These are phyloP conservation scores for Nephrotoma appendiculata DNA, from an alignment of 2,888 invertebrate species.

Conservation along the genomic window DNA sequence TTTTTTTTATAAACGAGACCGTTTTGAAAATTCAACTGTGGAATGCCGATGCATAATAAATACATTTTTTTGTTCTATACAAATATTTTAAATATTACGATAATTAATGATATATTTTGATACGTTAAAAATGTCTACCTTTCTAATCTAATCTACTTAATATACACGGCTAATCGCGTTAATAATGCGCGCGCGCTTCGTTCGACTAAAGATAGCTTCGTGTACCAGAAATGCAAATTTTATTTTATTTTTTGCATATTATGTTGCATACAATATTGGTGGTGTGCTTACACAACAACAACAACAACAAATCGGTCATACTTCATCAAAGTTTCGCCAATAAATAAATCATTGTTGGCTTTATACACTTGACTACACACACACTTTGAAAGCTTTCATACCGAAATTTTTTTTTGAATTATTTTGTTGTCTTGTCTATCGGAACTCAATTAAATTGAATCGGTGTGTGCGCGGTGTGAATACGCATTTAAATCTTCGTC, in stretches of 20 bases:
- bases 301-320: neutral
- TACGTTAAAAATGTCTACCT: neutral
- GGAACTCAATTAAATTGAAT: neutral
- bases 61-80: neutral
- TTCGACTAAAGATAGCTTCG: neutral
- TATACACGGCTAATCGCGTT: neutral
- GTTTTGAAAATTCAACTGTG: neutral
- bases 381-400: neutral
- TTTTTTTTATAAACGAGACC: neutral
- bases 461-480: neutral
- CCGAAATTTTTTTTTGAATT: neutral
- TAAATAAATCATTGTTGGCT: neutral
- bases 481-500: neutral
- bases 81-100: neutral
- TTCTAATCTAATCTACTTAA: neutral
- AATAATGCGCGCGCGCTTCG: neutral
- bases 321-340: neutral
- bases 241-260: neutral
- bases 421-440: neutral
- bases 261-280: neutral
- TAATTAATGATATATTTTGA: neutral
- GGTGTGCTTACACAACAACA: neutral
- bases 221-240: neutral
- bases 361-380: neutral
- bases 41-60: neutral